These are phyloP conservation scores for Tethya wilhelma DNA, from an alignment of 37 sponge, comb jelly and placozoan species.

Conservation along the genomic window DNA sequence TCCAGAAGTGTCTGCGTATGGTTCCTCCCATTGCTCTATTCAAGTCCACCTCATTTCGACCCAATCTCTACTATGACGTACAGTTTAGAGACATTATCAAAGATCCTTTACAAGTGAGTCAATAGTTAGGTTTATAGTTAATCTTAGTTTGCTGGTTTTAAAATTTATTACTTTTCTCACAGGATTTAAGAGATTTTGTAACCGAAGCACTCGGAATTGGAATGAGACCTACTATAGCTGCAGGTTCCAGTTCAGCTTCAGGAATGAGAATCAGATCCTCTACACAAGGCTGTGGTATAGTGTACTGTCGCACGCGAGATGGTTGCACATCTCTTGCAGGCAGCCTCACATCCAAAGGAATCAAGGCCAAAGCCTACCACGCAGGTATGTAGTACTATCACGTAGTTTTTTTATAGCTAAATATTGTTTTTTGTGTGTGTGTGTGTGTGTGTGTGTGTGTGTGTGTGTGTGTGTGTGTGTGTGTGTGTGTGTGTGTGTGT, in stretches of 20 bases:
- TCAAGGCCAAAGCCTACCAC: constrained; percentile 87
- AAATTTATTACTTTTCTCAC: neutral
- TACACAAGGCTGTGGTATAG: constrained; percentile 89
- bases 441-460: neutral
- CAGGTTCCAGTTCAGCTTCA: neutral
- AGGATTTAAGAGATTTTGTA: constrained; percentile 70
- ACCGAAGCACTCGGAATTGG: constrained; percentile 19
- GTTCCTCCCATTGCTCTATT: constrained; percentile 46
- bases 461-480: neutral
- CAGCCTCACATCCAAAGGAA: constrained; percentile 66
- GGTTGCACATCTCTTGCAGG: constrained; percentile 82
- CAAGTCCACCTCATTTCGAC: constrained; percentile 69
- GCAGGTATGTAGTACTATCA: constrained; percentile 63
- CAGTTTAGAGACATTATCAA: constrained; percentile 71
- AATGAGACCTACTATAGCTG: neutral
- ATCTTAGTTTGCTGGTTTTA: neutral
- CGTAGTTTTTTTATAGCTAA: neutral
- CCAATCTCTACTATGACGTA: constrained; percentile 90
- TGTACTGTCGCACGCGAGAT: constrained; percentile 91
- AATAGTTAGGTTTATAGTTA: neutral
- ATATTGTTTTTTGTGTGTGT: neutral
- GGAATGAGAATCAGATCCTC: too few species aligned
- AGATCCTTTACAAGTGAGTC: constrained; percentile 59
- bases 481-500: neutral
- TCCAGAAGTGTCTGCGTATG: constrained; percentile 62